A percentile compares a stretch with the other conserved stretches of the same genome.
phyloP scores from a whole-genome alignment of 2,113 vertebrate species.

The Pipa parva region DNA sequence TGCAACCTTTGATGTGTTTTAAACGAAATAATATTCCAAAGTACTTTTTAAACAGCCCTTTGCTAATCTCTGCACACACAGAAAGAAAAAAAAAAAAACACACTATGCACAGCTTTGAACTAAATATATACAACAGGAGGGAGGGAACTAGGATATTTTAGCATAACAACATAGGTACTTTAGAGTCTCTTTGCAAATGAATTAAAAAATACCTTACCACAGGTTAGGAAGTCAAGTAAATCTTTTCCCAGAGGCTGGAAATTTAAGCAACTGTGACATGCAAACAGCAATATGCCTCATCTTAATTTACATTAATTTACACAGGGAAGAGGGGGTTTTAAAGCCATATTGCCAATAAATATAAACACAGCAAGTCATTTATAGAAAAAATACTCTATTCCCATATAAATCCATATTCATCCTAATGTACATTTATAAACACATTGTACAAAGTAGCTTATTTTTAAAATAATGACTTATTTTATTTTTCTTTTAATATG shows the following conservation, averaged over 20 bases:
- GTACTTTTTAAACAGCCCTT: background rate
- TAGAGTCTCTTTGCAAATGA: constrained; percentile 56
- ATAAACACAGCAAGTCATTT: constrained; percentile 59
- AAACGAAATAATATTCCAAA: constrained; percentile 44
- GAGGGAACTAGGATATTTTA: constrained; percentile 45
- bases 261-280: background rate
- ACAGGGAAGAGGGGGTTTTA: constrained; percentile 5
- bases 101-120: constrained; percentile 58
- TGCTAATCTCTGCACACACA: background rate
- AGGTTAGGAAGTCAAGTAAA: constrained; percentile 49
- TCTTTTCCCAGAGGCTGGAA: constrained; percentile 18
- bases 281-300: background rate
- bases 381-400: constrained; percentile 62
- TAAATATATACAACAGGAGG: constrained; percentile 48
- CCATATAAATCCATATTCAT: constrained; percentile 72
- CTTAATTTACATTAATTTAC: constrained; percentile 26
- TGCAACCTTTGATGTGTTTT: constrained; percentile 57
- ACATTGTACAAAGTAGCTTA: constrained; percentile 74
- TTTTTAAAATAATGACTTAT: constrained; percentile 97
- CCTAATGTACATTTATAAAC: constrained; percentile 77
- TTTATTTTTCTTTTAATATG: constrained; percentile 92
- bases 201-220: constrained; percentile 47
- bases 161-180: constrained; percentile 55
- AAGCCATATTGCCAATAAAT: constrained; percentile 61
- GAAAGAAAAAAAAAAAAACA: background rate